Percentiles rank a stretch among this genome's conserved stretches.
Conservation (phyloP, 2,797 vertebrate genomes). For the Enteromius unitaeniatus region DNA sequence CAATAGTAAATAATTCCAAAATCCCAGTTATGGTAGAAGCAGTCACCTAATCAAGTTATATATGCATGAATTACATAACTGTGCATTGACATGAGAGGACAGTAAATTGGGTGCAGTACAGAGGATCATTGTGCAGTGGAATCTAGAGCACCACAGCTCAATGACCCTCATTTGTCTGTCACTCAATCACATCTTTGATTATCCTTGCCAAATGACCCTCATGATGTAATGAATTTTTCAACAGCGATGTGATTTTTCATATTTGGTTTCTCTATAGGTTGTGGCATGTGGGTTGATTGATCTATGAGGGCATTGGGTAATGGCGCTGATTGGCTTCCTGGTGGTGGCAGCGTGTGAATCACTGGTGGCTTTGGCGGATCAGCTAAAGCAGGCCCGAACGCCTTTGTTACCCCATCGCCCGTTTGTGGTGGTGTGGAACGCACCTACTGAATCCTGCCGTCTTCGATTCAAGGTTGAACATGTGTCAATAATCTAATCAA, state of each 20-base stretch:
- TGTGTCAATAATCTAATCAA: constrained; percentile 18
- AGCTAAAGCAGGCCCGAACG: constrained; percentile 74
- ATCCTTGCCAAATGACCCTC: constrained; percentile 68
- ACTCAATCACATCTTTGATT: constrained; percentile 63
- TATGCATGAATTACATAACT: constrained; percentile 1
- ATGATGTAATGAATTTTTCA: constrained; percentile 62
- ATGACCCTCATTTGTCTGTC: constrained; percentile 57
- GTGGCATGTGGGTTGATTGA: constrained; percentile 59
- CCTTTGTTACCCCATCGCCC: constrained; percentile 83
- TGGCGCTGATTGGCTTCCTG: constrained; percentile 63
- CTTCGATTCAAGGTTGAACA: constrained; percentile 77
- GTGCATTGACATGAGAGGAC: not conserved
- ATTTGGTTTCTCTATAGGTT: constrained; percentile 41
- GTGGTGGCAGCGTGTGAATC: constrained; percentile 47
- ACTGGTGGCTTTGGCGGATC: constrained; percentile 36
- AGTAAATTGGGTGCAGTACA: constrained; percentile 62
- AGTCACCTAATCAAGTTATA: not conserved
- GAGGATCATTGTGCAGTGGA: constrained; percentile 66
- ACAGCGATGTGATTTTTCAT: constrained; percentile 48
- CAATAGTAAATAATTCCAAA: not conserved
- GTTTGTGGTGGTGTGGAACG: constrained; percentile 89
- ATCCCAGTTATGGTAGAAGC: not conserved
- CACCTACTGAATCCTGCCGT: constrained; percentile 85
- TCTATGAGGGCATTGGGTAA: constrained; percentile 64
- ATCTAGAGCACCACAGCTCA: constrained; percentile 70